phyloP scores from a whole-genome alignment of 2,888 invertebrate species.

The Lordiphosa andalusiaca region DNA sequence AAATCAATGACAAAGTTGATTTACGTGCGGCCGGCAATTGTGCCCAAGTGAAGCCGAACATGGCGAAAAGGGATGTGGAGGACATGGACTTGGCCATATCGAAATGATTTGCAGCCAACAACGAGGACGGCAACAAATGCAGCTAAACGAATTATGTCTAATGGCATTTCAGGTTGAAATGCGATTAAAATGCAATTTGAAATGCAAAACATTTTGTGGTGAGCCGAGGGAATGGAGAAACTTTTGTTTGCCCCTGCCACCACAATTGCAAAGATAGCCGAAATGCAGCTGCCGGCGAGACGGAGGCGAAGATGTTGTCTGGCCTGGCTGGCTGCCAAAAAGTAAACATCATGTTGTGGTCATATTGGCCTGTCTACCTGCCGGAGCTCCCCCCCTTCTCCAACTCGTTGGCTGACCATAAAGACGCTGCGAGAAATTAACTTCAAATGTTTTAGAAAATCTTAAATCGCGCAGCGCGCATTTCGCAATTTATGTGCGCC shows the following conservation, averaged over 20 bases:
- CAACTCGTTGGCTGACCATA: constrained; percentile 26
- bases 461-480: constrained; percentile 57
- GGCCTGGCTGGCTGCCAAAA: constrained; percentile 32
- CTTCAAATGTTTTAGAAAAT: constrained; percentile 59
- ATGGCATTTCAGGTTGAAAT: constrained; percentile 74
- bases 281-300: constrained; percentile 8
- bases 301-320: constrained; percentile 3
- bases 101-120: constrained; percentile 33
- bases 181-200: constrained; percentile 74
- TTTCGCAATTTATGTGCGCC: constrained; percentile 53
- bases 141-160: constrained; percentile 74
- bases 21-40: constrained; percentile 69
- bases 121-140: constrained; percentile 52
- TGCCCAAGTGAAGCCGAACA: constrained; percentile 51
- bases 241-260: not conserved
- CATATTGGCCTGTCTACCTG: constrained; percentile 43
- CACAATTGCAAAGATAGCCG: too few species aligned
- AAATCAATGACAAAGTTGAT: constrained; percentile 72
- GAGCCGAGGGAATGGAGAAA: not conserved
- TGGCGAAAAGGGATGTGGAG: constrained; percentile 5
- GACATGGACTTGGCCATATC: constrained; percentile 30
- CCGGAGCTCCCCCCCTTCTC: constrained; percentile 3
- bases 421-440: constrained; percentile 50
- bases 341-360: constrained; percentile 13
- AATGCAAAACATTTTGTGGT: constrained; percentile 62